Percentiles rank a stretch among this genome's conserved stretches.
Conservation (phyloP, 2,113 vertebrate genomes). For the Catharus minimus region DNA sequence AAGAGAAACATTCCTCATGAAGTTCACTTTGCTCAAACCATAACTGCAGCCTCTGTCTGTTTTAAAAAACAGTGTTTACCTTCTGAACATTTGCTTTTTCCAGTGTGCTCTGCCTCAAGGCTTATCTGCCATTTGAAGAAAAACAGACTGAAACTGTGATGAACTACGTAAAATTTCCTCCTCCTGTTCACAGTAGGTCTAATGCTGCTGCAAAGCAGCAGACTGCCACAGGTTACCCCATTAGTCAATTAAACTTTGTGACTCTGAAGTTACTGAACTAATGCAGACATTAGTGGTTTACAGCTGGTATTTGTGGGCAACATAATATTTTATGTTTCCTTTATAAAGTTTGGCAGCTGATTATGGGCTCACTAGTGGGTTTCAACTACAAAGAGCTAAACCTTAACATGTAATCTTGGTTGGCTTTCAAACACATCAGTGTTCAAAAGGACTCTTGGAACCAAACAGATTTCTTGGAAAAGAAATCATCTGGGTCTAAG, state of each 20-base stretch:
- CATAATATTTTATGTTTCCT: conserved; percentile 58
- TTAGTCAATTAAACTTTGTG: conserved; percentile 20
- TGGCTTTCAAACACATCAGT: conserved; percentile 14
- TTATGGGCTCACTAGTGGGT: conserved; percentile 19
- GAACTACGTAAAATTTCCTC: background rate
- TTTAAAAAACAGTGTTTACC: background rate
- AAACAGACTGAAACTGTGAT: background rate
- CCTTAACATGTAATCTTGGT: conserved; percentile 14
- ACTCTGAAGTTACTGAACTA: conserved; percentile 31
- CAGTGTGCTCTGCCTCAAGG: background rate
- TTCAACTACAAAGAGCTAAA: conserved; percentile 46
- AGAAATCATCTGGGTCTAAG: background rate
- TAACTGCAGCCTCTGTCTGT: background rate
- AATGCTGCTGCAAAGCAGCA: background rate
- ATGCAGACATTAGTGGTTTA: conserved; percentile 48
- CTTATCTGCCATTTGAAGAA: background rate
- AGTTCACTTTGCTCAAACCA: background rate
- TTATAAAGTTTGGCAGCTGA: conserved; percentile 48
- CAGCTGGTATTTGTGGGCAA: conserved; percentile 52
- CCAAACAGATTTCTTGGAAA: background rate
- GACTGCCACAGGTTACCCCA: conserved; percentile 43
- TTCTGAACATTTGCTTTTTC: background rate
- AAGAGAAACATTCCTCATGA: background rate
- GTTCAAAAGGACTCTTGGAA: background rate
- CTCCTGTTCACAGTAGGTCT: conserved; percentile 4